phyloP scores from a whole-genome alignment of 2,113 vertebrate genomes.

The Fulica atra region DNA sequence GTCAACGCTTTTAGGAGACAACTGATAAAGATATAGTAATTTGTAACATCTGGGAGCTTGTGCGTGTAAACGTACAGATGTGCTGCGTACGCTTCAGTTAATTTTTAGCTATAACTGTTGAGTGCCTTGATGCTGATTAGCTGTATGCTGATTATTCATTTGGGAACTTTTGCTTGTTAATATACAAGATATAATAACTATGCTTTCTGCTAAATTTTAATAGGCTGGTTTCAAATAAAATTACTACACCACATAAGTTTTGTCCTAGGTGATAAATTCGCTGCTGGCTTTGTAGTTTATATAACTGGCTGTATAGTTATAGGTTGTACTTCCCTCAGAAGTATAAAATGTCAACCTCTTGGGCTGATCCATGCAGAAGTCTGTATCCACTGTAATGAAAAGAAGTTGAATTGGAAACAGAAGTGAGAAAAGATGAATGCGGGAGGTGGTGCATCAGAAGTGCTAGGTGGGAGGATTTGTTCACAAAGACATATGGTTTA shows the following conservation, averaged over 20 bases:
- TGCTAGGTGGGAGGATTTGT: neutral
- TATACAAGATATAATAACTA: neutral
- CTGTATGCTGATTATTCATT: neutral
- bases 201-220: neutral
- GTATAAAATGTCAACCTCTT: neutral
- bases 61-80: constrained; percentile 38
- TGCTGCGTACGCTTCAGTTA: neutral
- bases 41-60: constrained; percentile 60
- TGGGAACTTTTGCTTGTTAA: neutral
- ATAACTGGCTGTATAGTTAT: neutral
- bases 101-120: neutral
- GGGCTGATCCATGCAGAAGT: neutral
- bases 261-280: neutral
- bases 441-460: neutral
- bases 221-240: neutral
- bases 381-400: neutral
- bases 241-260: neutral
- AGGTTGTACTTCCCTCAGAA: neutral
- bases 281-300: neutral
- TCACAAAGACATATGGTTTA: neutral
- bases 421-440: neutral
- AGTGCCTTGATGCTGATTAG: constrained; percentile 1
- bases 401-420: constrained; percentile 41
- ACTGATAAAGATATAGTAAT: constrained; percentile 53
- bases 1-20: constrained; percentile 50